Percentiles rank a stretch among this genome's conserved stretches.
Conservation (phyloP, 2,888 invertebrate species). For the Sisyra nigra region DNA sequence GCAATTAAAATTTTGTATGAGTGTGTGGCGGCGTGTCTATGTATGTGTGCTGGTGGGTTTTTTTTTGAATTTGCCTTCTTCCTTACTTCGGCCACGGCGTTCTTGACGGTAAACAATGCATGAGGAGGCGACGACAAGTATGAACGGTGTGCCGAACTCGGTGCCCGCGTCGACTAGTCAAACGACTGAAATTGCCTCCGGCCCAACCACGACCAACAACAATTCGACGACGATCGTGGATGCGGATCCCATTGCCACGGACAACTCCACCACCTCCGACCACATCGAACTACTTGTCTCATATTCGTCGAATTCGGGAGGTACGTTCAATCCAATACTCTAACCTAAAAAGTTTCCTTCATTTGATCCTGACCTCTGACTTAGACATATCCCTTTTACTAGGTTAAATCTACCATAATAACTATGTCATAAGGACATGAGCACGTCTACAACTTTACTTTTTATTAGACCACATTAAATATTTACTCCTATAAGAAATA, state of each 20-base stretch:
- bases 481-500: too few relatives aligned
- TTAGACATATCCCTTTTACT: neutral
- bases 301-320: slow-evolving; percentile 40
- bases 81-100: too few relatives aligned
- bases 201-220: slow-evolving; percentile 19
- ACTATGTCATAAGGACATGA: slow-evolving; percentile 9
- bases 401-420: slow-evolving; percentile 5
- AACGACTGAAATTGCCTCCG: slow-evolving; percentile 23
- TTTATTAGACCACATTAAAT: too few relatives aligned
- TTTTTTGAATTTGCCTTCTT: too few relatives aligned
- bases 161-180: slow-evolving; percentile 45
- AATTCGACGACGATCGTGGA: slow-evolving; percentile 20
- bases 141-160: slow-evolving; percentile 42
- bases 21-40: too few relatives aligned
- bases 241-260: slow-evolving; percentile 31
- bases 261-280: slow-evolving; percentile 30
- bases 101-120: slow-evolving; percentile 33
- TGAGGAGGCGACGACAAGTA: slow-evolving; percentile 51
- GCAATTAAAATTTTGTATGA: too few relatives aligned
- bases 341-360: too few relatives aligned
- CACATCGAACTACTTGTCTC: slow-evolving; percentile 44
- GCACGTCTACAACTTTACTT: slow-evolving; percentile 2
- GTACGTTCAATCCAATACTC: slow-evolving; percentile 27
- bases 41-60: too few relatives aligned
- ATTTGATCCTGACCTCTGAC: too few relatives aligned